phyloP scores from a whole-genome alignment of 2,113 vertebrate species.

The Corynorhinus townsendii region DNA sequence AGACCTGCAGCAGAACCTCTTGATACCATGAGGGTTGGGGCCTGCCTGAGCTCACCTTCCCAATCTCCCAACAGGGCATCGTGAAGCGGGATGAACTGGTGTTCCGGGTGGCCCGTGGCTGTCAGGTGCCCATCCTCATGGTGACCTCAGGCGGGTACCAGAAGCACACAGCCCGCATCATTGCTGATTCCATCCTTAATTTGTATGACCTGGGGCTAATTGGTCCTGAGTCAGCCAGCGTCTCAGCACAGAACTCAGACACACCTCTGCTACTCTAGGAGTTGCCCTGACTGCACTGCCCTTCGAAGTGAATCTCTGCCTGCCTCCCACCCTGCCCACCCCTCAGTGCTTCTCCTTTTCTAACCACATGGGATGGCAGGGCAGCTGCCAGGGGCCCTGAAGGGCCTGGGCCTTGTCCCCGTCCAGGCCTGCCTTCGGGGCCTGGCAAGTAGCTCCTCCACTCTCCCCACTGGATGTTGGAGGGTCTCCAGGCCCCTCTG shows the following conservation, averaged over 20 bases:
- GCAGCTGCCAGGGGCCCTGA: not conserved
- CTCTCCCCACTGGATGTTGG: not conserved
- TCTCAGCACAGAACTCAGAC: slow-evolving; percentile 65
- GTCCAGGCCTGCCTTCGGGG: not conserved
- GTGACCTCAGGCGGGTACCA: slow-evolving; percentile 96
- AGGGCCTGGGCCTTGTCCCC: not conserved
- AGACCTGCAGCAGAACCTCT: not conserved
- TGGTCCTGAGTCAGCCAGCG: slow-evolving; percentile 37
- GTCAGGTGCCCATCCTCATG: slow-evolving; percentile 92
- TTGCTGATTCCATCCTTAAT: slow-evolving; percentile 97
- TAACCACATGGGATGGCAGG: not conserved
- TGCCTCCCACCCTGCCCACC: not conserved
- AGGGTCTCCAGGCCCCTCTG: not conserved
- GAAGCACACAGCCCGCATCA: slow-evolving; percentile 94
- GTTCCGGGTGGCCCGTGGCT: slow-evolving; percentile 85
- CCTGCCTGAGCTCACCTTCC: not conserved
- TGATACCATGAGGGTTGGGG: accelerated
- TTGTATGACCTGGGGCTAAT: slow-evolving; percentile 87
- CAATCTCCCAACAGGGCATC: slow-evolving; percentile 84
- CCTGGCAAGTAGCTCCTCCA: not conserved
- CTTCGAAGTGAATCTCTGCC: not conserved
- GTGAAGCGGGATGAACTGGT: slow-evolving; percentile 92
- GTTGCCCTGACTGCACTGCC: slow-evolving; percentile 54
- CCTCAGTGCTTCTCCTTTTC: slow-evolving; percentile 5
- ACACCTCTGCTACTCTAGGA: slow-evolving; percentile 68